Base-by-base conservation (phyloP, 2,888 invertebrate species). In the Nipponacmea schrenckii region DNA sequence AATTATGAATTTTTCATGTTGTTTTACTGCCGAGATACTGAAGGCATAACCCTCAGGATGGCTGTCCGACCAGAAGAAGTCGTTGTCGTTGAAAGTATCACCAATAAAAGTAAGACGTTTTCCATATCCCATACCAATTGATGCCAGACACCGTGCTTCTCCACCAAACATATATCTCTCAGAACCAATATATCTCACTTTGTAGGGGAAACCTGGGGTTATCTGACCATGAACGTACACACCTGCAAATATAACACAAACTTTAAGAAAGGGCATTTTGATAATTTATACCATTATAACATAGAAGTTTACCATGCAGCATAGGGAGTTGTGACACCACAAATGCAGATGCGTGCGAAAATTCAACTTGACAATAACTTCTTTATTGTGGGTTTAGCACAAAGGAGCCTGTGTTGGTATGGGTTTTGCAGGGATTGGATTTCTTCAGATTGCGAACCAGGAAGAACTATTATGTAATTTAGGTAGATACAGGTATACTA, bases 61-160 rank as follows among this genome's bases (percentile, higher is more conserved):
- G 48, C 93, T 94, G 89, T 94, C 94, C 31, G 93, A 93, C 93
- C 94, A 94, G 90, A 94, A 94, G 88, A 93, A 93, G 70, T 83
- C 80, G 70, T 85, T 86, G 67, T 91, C 90, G 86, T 93, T 93
- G 63, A 93, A 90, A 64, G 91, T 90, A 70, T 91, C 90, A 1
- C 93, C 92, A 83, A 93, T 92, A 89, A 94, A 94, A 1, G 94
- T 94, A 75, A 94, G 90, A 64, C 94, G 91, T 74, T 93, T 91
- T 8, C 93, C 92, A 85, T 93, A 94, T 12, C 94, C 94, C 82
- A 93, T 91, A 0, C 94, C 94, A 80, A 94, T 93, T 44, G 92
- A 92, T 79, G 91, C 91, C 71, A 94, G 90, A 10, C 91, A 91
- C 69, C 93, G 90, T 48, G 93, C 93, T 84, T 91, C 91, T n/a